These are phyloP conservation scores for Strix aluco DNA, from an alignment of 2,113 vertebrate species.

Conservation along the genomic window DNA sequence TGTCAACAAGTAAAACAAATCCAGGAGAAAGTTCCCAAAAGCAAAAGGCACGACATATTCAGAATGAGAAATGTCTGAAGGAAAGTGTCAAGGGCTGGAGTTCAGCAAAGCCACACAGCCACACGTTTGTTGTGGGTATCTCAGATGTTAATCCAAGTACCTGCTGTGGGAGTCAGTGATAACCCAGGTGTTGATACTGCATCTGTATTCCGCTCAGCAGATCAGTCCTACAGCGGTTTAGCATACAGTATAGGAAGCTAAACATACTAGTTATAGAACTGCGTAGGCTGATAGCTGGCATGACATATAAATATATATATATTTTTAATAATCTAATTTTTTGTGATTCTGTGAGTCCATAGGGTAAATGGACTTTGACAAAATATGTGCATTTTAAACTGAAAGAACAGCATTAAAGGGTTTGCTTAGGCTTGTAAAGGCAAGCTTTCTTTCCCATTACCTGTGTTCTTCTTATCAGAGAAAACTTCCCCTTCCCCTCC, in stretches of 20 bases:
- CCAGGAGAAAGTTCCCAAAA: not conserved
- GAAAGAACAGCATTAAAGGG: not conserved
- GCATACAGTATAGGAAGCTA: not conserved
- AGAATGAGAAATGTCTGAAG: not conserved
- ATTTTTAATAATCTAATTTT: not conserved
- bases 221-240: not conserved
- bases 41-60: not conserved
- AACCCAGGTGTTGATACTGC: not conserved
- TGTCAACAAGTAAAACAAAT: not conserved
- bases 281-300: not conserved
- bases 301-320: too few relatives aligned
- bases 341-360: too few relatives aligned
- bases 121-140: accelerated
- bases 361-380: not conserved
- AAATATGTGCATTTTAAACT: not conserved
- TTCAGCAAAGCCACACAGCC: not conserved
- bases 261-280: not conserved
- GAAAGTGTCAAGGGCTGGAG: not conserved
- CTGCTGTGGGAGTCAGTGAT: not conserved
- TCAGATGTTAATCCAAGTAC: not conserved
- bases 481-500: not conserved
- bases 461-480: not conserved
- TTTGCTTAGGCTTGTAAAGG: not conserved
- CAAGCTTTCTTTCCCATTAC: not conserved
- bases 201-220: not conserved